These are phyloP conservation scores for Phylloscopus trochilus DNA, from an alignment of 2,113 vertebrate genomes.

Conservation along the genomic window DNA sequence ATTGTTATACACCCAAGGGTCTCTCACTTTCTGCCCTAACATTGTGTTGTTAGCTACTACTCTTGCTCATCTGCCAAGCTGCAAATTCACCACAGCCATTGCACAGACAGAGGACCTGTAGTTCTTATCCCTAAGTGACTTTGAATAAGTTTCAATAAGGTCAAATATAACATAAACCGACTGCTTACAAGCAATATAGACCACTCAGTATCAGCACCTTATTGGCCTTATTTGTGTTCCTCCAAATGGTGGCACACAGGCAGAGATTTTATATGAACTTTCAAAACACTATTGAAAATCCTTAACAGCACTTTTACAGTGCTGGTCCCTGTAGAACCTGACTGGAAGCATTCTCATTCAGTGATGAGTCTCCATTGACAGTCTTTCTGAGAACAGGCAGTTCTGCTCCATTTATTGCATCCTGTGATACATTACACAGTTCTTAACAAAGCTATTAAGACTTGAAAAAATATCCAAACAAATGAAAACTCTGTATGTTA, in stretches of 20 bases:
- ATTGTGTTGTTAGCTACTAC: not conserved
- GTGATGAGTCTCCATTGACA: conserved; percentile 13
- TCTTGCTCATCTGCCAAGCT: not conserved
- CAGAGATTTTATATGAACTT: not conserved
- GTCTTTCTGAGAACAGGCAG: conserved; percentile 6
- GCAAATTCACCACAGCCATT: not conserved
- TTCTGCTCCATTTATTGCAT: conserved; percentile 25
- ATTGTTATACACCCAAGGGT: not conserved
- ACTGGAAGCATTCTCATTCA: conserved; percentile 6
- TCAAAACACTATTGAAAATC: conserved; percentile 6
- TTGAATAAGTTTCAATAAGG: not conserved
- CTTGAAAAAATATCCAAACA: conserved; percentile 17
- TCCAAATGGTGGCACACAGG: not conserved
- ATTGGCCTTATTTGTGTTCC: not conserved
- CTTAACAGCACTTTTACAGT: not conserved
- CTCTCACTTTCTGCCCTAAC: not conserved
- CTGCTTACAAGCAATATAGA: not conserved
- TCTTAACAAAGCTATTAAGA: conserved; percentile 38
- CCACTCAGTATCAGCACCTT: not conserved
- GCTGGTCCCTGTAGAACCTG: not conserved
- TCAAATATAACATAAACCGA: not conserved
- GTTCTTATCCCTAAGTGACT: not conserved
- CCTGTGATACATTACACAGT: not conserved
- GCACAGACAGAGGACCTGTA: not conserved
- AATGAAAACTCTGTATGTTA: conserved; percentile 9